phyloP scores from a whole-genome alignment of 2,797 vertebrate genomes.

The Microcaecilia unicolor region DNA sequence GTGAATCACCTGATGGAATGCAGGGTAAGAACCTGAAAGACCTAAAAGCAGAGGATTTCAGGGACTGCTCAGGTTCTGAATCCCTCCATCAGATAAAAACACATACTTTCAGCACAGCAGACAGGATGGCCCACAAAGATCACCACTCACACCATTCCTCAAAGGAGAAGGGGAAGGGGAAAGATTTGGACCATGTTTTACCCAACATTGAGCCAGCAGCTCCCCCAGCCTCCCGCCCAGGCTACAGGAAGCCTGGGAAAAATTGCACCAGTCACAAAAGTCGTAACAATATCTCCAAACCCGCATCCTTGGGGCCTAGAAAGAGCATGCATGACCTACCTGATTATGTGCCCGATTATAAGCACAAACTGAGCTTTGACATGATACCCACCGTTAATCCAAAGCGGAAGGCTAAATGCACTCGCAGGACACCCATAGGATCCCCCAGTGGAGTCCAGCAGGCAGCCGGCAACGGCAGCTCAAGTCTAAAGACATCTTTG shows the following conservation, averaged over 20 bases:
- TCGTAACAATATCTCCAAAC: constrained; percentile 57
- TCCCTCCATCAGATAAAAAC: constrained; percentile 86
- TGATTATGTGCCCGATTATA: constrained; percentile 83
- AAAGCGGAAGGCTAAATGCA: constrained; percentile 88
- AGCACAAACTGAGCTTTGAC: constrained; percentile 76
- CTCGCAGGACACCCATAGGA: constrained; percentile 78
- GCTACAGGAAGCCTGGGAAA: constrained; percentile 67
- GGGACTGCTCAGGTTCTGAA: constrained; percentile 79
- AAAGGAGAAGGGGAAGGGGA: constrained; percentile 43
- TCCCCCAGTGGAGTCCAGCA: constrained; percentile 92
- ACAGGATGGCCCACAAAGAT: constrained; percentile 66
- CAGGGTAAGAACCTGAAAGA: constrained; percentile 82
- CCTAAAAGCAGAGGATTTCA: constrained; percentile 77
- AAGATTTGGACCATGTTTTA: constrained; percentile 40
- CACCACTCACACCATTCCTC: constrained; percentile 55
- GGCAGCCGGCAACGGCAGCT: constrained; percentile 66
- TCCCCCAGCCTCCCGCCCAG: constrained; percentile 57
- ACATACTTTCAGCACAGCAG: constrained; percentile 72
- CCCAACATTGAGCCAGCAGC: constrained; percentile 54
- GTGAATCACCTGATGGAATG: constrained; percentile 60
- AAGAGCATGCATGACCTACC: constrained; percentile 75
- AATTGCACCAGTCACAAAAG: constrained; percentile 86
- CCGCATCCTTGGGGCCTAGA: constrained; percentile 36
- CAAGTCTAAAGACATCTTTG: constrained; percentile 35
- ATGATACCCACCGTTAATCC: constrained; percentile 68